Base-by-base conservation (phyloP, 2,888 invertebrate species). In the Cynaeus angustus region DNA sequence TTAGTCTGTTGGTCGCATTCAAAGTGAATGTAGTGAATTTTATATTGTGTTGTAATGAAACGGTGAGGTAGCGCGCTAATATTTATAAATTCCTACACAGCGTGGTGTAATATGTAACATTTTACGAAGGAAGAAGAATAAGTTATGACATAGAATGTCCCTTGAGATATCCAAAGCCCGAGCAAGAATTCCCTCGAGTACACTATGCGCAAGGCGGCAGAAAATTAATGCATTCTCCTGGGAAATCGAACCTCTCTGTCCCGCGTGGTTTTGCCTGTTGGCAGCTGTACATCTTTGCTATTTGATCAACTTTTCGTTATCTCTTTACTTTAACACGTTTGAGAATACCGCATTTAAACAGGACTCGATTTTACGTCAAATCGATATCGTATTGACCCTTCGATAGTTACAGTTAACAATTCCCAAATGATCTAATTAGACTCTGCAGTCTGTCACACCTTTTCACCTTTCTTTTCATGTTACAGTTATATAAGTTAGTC, bases 201-300 rank as follows among this genome's bases (percentile, higher is more conserved):
- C 88, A 89, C 87, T 91, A 89, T 90, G 90, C 90, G 89, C 90
- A 90, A 90, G 90, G 90, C 90, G 90, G 90, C 90, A 90, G 90
- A 91, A 91, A 91, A 91, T 91, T 90, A 90, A 90, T 90, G 89
- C 87, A 88, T 87, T 83, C 89, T 87, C 89, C 78, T 80, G 89
- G 89, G 89, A 89, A 89, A 90, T 89, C 88, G 88, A 88, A 86
- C 86, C 88, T 87, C 87, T 80, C 79, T 80, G 79, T 88, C 85
- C 83, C 82, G 75, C 81, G 80, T 78, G 82, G 78, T 79, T 79
- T 79, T 79, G 78, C 77, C 80, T 81, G 80, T 79, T 81, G 80
- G 81, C 81, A 79, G 78, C 79, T 78, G 77, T 77, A 79, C 76
- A 78, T 81, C 75, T 79, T 77, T 77, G 74, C 78, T 75, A 77